A percentile compares a stretch with the other conserved stretches of the same genome.
Evolutionary conservation across 2,797 vertebrate genomes (phyloP).

Genomic region (Selene dorsalis): DNA sequence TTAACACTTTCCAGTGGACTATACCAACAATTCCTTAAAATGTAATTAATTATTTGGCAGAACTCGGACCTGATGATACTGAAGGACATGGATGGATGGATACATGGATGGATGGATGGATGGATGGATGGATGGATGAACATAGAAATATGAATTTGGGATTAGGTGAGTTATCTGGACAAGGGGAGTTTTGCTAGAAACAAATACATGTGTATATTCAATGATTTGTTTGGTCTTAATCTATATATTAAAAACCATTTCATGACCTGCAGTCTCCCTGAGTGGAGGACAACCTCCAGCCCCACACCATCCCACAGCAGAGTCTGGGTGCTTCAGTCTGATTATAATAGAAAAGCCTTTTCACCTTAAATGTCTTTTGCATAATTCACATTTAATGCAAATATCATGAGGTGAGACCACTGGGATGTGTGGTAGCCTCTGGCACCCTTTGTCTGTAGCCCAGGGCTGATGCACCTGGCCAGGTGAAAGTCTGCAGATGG

Average conservation of each 20-base stretch:
- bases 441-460: conserved; percentile 55
- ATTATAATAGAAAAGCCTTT: background rate
- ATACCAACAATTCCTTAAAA: background rate
- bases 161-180: background rate
- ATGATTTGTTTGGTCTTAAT: background rate
- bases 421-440: conserved; percentile 10
- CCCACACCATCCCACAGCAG: background rate
- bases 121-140: no score
- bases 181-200: background rate
- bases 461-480: conserved; percentile 64
- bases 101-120: no score
- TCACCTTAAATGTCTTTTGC: background rate
- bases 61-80: background rate
- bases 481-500: conserved; percentile 44
- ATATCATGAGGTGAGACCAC: background rate
- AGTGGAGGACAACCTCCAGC: background rate
- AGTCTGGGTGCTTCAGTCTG: background rate
- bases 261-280: background rate
- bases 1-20: no score
- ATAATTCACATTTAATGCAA: background rate
- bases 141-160: no score
- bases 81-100: background rate
- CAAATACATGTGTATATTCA: background rate
- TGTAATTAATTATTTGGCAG: background rate
- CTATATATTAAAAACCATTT: background rate